A percentile compares a stretch with the other conserved stretches of the same genome.
Conservation (phyloP, 37 sponge, comb jelly and placozoan genomes). For the Chondrosia reniformis region DNA sequence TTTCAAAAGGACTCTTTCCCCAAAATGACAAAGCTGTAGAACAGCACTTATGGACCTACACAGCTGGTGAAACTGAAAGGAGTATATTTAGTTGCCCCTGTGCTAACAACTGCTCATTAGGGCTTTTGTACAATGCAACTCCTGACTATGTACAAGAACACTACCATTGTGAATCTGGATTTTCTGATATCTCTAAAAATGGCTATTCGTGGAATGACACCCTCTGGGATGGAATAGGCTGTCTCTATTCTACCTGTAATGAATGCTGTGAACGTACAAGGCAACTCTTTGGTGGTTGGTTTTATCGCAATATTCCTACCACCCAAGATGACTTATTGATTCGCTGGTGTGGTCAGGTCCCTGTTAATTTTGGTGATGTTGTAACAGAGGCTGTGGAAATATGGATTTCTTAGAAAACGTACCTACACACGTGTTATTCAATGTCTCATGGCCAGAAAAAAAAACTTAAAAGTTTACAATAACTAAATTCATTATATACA, state of each 20-base stretch:
- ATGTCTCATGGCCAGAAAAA: no score
- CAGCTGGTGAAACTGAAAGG: background rate
- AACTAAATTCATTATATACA: no score
- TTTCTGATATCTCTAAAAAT: background rate
- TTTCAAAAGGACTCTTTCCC: background rate
- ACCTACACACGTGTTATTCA: background rate
- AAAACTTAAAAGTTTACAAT: no score
- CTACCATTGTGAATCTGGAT: constrained; percentile 4
- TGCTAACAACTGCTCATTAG: background rate
- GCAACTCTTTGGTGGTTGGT: no score
- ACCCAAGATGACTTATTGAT: background rate
- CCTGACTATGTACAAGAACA: background rate
- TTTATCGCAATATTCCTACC: background rate
- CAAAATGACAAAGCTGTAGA: background rate
- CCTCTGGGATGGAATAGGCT: constrained; percentile 11
- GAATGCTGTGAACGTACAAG: background rate
- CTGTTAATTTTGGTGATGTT: background rate
- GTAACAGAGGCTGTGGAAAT: constrained; percentile 3
- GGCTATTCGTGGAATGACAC: background rate
- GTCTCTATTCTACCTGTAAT: background rate
- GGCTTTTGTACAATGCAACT: background rate
- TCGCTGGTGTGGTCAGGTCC: background rate
- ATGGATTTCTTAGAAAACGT: background rate
- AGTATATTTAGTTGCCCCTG: background rate
- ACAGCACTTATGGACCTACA: constrained; percentile 12